Evolutionary conservation across 1,140 invertebrate species (phyloP).

Genomic region (Zaprionus nigranus): DNA sequence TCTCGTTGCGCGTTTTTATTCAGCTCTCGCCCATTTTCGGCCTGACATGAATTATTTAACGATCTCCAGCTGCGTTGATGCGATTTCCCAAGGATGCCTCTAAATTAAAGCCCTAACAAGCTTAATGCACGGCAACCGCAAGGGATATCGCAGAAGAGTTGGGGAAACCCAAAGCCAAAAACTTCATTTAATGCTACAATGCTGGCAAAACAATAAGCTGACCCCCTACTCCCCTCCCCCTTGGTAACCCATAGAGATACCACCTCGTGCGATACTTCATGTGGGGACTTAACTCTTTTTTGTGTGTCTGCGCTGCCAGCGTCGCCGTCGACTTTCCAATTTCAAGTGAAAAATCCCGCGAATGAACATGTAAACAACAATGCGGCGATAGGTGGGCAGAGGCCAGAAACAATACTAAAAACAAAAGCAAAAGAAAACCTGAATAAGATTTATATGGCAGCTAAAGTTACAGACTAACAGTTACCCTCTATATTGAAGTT

Average conservation of each 20-base stretch:
- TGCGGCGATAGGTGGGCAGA: conserved; percentile 62
- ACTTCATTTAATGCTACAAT: conserved; percentile 76
- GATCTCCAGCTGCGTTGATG: conserved; percentile 79
- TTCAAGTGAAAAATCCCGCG: conserved; percentile 81
- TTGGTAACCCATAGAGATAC: conserved; percentile 2
- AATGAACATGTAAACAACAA: conserved; percentile 81
- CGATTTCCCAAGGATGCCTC: conserved; percentile 70
- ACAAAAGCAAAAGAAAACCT: conserved; percentile 19
- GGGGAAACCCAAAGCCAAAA: conserved; percentile 30
- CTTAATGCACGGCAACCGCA: conserved; percentile 70
- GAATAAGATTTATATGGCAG: conserved; percentile 29
- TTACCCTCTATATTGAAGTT: conserved; percentile 16
- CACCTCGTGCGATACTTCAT: conserved; percentile 22
- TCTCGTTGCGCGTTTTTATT: conserved; percentile 2
- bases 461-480: not conserved
- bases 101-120: conserved; percentile 78
- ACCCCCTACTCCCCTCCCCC: not conserved
- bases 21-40: conserved; percentile 31
- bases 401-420: conserved; percentile 26
- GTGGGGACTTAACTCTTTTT: conserved; percentile 73
- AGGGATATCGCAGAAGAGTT: conserved; percentile 4
- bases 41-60: conserved; percentile 81
- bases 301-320: conserved; percentile 29
- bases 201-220: conserved; percentile 65
- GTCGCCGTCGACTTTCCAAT: conserved; percentile 77